These are phyloP conservation scores for Aphrocallistes beatrix DNA, from an alignment of 37 sponge, comb jelly and placozoan species.

Conservation along the genomic window DNA sequence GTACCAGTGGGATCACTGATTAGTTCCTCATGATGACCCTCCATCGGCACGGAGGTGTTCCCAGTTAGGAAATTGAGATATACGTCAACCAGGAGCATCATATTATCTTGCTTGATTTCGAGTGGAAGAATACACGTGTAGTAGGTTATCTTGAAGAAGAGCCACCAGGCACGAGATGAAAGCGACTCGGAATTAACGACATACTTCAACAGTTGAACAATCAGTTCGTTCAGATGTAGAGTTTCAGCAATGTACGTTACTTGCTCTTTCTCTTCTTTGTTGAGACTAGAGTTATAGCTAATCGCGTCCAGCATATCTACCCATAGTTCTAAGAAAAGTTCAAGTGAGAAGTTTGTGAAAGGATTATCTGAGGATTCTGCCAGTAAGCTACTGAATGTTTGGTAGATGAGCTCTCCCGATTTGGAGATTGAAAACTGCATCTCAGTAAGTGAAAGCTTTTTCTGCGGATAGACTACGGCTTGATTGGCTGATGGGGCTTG, in stretches of 20 bases:
- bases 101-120: not conserved
- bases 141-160: not conserved
- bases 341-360: slow-evolving; percentile 14
- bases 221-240: slow-evolving; percentile 6
- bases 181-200: not conserved
- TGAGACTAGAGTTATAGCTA: not conserved
- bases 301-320: slow-evolving; percentile 18
- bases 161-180: slow-evolving; percentile 2
- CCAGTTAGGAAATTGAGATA: slow-evolving; percentile 16
- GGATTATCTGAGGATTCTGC: slow-evolving; percentile 14
- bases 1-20: not conserved
- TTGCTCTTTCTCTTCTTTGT: slow-evolving; percentile 13
- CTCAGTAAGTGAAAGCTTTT: not conserved
- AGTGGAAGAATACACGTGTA: not conserved
- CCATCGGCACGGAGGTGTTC: not conserved
- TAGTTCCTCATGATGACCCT: slow-evolving; percentile 6
- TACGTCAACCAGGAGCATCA: not conserved
- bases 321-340: slow-evolving; percentile 16
- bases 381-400: not conserved
- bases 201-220: slow-evolving; percentile 1
- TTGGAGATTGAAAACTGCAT: slow-evolving; percentile 13
- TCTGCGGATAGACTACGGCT: slow-evolving; percentile 10
- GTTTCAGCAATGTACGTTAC: slow-evolving; percentile 12
- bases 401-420: not conserved
- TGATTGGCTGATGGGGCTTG: slow-evolving; percentile 11